Evolutionary conservation across 1,140 invertebrate species (phyloP), one percentile per base, ranked within the genome.

Genomic region (Spodoptera litura): DNA sequence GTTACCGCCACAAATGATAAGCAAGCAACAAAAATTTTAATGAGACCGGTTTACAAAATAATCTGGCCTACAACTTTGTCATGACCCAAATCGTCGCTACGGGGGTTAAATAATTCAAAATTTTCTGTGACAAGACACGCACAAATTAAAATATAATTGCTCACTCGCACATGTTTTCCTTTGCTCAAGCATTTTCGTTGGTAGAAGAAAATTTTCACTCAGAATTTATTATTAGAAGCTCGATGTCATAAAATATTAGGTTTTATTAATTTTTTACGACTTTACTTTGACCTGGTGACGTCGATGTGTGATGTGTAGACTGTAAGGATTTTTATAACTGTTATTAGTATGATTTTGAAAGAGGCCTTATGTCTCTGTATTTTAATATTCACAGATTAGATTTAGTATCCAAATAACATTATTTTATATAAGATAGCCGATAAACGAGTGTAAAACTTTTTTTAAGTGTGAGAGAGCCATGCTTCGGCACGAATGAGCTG

Each of bases 71-170:
- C 25, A 70, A 70, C 66, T 49, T 66, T 53, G 49, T 27, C 66
- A 52, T 52, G 52, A 71, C 53, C 52, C 13, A 49, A 12, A 1
- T 70, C 20, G 44, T 70, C 13, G 13, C 31, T 15, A 4, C 15
- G 9, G 35, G 13, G 9, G 25, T 31, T 56, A 56, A 38, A 71
- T 55, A 73, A 56, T 73, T 73, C 52, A 59, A 9, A 72, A 73
- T 73, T 13, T 73, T 9, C 71, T n/a, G 71, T 59, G 20, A 73
- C 68, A 56, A 71, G 52, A 38, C 44, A 71, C 27, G 53, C n/a
- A 59, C 71, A 73, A 73, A 73, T 73, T 73, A 73, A 73, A 73
- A 73, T 61, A 73, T 73, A 73, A 58, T 59, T 58, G 56, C 71
- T 73, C 27, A 44, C 71, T 73, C 71, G 53, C 20, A 72, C 71